Conservation (phyloP, 1,140 invertebrate species). For the Latrodectus geometricus region DNA sequence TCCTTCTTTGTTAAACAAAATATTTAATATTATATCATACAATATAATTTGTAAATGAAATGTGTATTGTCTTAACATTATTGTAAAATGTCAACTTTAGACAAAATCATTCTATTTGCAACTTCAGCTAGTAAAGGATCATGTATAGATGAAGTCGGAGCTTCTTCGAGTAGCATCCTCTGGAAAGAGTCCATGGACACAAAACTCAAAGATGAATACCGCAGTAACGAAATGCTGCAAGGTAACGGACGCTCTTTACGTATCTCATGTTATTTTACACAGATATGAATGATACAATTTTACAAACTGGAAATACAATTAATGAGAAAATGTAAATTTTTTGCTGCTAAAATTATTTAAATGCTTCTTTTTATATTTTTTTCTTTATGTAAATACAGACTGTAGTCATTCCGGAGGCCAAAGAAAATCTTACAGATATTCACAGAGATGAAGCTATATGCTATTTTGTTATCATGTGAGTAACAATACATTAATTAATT, state of each 20-base stretch:
- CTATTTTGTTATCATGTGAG: neutral
- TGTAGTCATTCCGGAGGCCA: conserved; percentile 44
- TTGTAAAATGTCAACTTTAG: too few relatives aligned
- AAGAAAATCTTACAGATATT: conserved; percentile 54
- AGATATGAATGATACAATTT: neutral
- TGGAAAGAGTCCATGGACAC: conserved; percentile 39
- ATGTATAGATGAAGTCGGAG: conserved; percentile 45
- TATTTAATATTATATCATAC: too few relatives aligned
- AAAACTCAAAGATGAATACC: conserved; percentile 37
- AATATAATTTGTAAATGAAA: too few relatives aligned
- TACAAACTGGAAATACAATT: neutral
- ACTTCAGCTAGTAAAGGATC: conserved; percentile 34
- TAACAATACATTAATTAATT: too few relatives aligned
- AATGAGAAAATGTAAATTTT: neutral
- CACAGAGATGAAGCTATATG: conserved; percentile 43
- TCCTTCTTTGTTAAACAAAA: too few relatives aligned
- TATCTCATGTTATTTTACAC: neutral
- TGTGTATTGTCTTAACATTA: too few relatives aligned
- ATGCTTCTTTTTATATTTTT: too few relatives aligned
- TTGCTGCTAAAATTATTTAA: too few relatives aligned
- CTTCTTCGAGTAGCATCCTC: conserved; percentile 48
- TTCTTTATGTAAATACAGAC: neutral
- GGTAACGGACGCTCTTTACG: neutral
- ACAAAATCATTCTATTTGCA: neutral
- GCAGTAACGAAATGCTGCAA: conserved; percentile 18